Evolutionary conservation across 2,888 invertebrate species (phyloP).

Genomic region (Celastrina argiolus): DNA sequence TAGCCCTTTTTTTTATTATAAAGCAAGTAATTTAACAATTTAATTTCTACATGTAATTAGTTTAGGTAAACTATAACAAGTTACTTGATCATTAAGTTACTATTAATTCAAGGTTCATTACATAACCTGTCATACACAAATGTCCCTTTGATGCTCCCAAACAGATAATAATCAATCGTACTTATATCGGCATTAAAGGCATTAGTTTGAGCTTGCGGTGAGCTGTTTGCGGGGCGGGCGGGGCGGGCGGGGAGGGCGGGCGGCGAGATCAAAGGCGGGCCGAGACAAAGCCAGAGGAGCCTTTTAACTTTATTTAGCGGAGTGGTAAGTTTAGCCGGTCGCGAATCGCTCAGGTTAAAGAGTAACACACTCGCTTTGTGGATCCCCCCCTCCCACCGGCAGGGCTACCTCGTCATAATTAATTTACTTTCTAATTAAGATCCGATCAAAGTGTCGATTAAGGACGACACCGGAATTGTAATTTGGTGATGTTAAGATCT

Average conservation of each 20-base stretch:
- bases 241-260: constrained; percentile 32
- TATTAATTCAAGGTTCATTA: too few species aligned
- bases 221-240: constrained; percentile 62
- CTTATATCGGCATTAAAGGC: constrained; percentile 69
- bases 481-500: background rate
- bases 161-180: constrained; percentile 67
- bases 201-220: constrained; percentile 74
- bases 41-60: too few species aligned
- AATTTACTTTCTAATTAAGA: constrained; percentile 7
- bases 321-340: constrained; percentile 78
- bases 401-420: constrained; percentile 45
- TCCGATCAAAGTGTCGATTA: background rate
- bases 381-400: constrained; percentile 41
- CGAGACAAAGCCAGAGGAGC: constrained; percentile 77
- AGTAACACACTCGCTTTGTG: constrained; percentile 78
- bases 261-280: constrained; percentile 70
- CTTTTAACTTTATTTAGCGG: constrained; percentile 79
- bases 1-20: too few species aligned
- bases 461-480: background rate
- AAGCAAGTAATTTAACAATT: too few species aligned
- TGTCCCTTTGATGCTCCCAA: constrained; percentile 60
- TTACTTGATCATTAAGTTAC: too few species aligned
- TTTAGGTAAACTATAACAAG: too few species aligned
- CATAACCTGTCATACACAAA: background rate
- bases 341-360: constrained; percentile 78